These are phyloP conservation scores for Atethmia centrago DNA, from an alignment of 2,888 invertebrate species.

Conservation along the genomic window DNA sequence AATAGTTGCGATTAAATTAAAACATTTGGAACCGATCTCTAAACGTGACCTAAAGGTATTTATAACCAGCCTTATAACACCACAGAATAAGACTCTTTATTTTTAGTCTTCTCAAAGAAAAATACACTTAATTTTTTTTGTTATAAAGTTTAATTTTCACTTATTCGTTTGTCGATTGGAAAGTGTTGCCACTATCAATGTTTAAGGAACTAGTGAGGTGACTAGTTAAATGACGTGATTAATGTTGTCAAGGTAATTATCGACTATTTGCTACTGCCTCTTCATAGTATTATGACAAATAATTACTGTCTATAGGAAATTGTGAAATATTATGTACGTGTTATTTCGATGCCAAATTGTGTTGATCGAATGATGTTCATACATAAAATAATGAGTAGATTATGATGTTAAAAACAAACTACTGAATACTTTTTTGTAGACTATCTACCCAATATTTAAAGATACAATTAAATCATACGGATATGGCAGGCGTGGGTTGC, in stretches of 20 bases:
- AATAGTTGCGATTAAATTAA: neutral
- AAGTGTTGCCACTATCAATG: slow-evolving; percentile 43
- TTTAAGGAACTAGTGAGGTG: slow-evolving; percentile 55
- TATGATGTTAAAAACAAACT: neutral
- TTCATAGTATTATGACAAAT: slow-evolving; percentile 27
- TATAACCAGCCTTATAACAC: neutral
- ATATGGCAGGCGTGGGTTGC: slow-evolving; percentile 3
- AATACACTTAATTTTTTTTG: neutral
- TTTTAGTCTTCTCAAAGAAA: slow-evolving; percentile 13
- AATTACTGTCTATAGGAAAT: slow-evolving; percentile 24
- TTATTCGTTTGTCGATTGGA: slow-evolving; percentile 24
- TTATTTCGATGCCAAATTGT: neutral
- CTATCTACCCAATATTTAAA: neutral
- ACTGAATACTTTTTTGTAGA: neutral
- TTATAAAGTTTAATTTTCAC: slow-evolving; percentile 29
- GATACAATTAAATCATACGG: slow-evolving; percentile 1
- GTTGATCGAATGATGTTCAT: neutral
- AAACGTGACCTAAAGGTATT: slow-evolving; percentile 17
- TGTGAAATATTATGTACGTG: neutral
- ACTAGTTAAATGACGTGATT: slow-evolving; percentile 54
- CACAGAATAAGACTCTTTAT: neutral
- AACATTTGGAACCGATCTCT: neutral
- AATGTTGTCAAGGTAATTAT: slow-evolving; percentile 42
- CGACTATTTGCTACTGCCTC: slow-evolving; percentile 20
- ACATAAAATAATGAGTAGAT: neutral